Evolutionary conservation across 92 coral and sea anemone species (phyloP), one percentile per base, ranked within the genome.

Genomic region (Hydrozoanthus gracilis): DNA sequence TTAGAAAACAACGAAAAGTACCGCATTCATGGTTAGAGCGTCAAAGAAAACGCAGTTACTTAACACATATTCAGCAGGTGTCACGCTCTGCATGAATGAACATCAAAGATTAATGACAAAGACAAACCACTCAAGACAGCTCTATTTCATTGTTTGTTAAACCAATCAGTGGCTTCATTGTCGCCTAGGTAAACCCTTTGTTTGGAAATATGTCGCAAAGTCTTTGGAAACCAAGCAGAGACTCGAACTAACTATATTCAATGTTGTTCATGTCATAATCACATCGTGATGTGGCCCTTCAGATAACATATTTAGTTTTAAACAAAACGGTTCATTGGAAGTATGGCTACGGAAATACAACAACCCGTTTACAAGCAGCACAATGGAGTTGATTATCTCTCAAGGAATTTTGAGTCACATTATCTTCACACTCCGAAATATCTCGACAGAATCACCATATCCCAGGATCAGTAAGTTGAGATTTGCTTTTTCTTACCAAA

Each of bases 381-480:
- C 39, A 92, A 86, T 60, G 98, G 98, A 8, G 98, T 94, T 8
- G 93, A 92, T 90, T 91, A 91, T 76, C 91, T 96, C 74, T 96
- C 98, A 55, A 92, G 90, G 95, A 96, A 94, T 91, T 94, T 91
- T 35, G 96, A 96, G 79, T 96, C 98, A 35, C 88, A 93, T 87
- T 91, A 92, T 60, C 71, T 96, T 12, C 98, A 96, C 82, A 79
- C 95, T 47, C 98, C 98, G 14, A 93, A 89, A 71, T 65, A 89
- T 56, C 91, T 92, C 50, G 98, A 96, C 77, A 88, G 98, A 47
- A 92, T 96, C 8, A 95, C 98, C 1, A 92, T 91, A 64, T 92
- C 93, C 9, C 98, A 96, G 67, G 87, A 91, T 44, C 92, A 91
- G 98, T 96, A 90, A 64, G 74, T 65, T 11, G 10, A 65, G 51